Percentiles rank a stretch among this genome's conserved stretches.
phyloP scores from a whole-genome alignment of 2,888 invertebrate species.

The Apamea monoglypha region DNA sequence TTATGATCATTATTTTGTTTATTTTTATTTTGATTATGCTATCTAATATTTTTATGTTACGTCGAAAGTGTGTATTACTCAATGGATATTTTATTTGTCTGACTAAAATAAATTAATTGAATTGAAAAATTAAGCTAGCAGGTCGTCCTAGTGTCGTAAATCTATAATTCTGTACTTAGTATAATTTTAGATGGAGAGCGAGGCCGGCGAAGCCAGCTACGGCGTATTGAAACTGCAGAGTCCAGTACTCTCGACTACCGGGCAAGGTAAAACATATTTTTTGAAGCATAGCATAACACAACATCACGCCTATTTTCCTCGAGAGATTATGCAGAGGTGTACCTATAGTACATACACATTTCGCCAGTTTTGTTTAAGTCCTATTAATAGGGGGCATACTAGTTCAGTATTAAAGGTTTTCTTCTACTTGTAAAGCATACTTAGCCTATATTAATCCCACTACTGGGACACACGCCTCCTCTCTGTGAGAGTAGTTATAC shows the following conservation, averaged over 20 bases:
- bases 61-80: no score
- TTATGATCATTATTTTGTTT: no score
- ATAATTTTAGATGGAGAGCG: slow-evolving; percentile 85
- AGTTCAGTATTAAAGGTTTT: neutral
- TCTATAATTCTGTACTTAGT: slow-evolving; percentile 15
- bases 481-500: neutral
- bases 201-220: slow-evolving; percentile 90
- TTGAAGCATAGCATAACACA: neutral
- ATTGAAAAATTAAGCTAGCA: no score
- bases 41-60: no score
- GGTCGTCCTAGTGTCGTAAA: neutral
- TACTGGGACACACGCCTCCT: neutral
- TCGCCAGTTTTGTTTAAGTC: neutral
- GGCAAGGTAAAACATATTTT: slow-evolving; percentile 72
- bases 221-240: slow-evolving; percentile 95
- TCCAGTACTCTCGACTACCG: slow-evolving; percentile 87
- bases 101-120: no score
- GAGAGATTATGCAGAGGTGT: neutral
- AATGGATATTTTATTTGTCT: no score
- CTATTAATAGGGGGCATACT: neutral
- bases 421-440: neutral
- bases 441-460: neutral
- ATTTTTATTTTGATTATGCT: no score
- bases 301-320: no score
- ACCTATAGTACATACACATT: neutral